Percentiles rank a stretch among this genome's conserved stretches.
phyloP scores from a whole-genome alignment of 2,888 invertebrate species.

The Exocentrus adspersus region DNA sequence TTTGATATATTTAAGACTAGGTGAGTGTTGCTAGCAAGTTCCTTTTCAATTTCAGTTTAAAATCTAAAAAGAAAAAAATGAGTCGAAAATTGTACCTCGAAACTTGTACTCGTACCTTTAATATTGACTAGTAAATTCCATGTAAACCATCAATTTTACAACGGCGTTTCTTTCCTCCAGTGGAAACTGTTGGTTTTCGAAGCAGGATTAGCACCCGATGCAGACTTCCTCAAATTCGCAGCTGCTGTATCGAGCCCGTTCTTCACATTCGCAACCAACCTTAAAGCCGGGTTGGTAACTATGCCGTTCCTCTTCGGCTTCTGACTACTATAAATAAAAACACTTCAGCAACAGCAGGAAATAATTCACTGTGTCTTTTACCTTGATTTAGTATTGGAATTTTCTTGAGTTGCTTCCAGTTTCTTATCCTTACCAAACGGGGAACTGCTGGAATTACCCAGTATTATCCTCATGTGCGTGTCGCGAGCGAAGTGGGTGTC shows the following conservation, averaged over 20 bases:
- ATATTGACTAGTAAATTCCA: conserved; percentile 53
- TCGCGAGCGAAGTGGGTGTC: conserved; percentile 90
- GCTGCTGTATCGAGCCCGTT: conserved; percentile 76
- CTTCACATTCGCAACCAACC: conserved; percentile 80
- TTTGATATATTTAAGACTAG: conserved; percentile 57
- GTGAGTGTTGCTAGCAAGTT: conserved; percentile 52
- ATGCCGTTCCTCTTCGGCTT: conserved; percentile 86
- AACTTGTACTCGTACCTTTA: too few species aligned
- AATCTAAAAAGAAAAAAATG: conserved; percentile 40
- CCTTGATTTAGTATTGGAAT: conserved; percentile 53
- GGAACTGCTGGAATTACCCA: conserved; percentile 63
- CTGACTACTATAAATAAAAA: conserved; percentile 47
- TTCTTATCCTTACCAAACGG: conserved; percentile 56
- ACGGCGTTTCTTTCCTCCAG: conserved; percentile 87
- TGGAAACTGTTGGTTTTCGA: conserved; percentile 82
- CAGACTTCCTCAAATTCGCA: conserved; percentile 71
- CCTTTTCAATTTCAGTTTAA: conserved; percentile 46
- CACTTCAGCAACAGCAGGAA: neutral
- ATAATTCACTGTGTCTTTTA: conserved; percentile 30
- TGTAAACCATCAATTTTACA: conserved; percentile 56
- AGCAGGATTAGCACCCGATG: conserved; percentile 70
- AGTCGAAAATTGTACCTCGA: neutral
- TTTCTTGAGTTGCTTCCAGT: conserved; percentile 44
- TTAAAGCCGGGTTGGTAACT: conserved; percentile 86
- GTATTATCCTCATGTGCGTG: conserved; percentile 90